Evolutionary conservation across 2,113 vertebrate genomes (phyloP).

Genomic region (Nycticorax nycticorax): DNA sequence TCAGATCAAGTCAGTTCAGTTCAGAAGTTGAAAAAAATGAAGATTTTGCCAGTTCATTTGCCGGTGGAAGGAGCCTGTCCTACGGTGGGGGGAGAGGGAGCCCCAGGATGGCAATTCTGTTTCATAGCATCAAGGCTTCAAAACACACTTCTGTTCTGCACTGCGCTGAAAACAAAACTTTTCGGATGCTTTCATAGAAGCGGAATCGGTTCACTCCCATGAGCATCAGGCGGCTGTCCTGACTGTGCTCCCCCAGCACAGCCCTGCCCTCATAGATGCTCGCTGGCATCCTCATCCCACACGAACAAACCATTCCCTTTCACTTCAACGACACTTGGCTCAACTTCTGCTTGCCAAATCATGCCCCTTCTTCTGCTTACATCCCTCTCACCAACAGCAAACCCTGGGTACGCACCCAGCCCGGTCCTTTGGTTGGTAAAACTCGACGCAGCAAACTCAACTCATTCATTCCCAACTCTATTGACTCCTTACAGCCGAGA

Average conservation of each 20-base stretch:
- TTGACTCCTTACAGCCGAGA: not conserved
- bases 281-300: rapidly evolving
- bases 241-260: rapidly evolving
- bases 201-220: rapidly evolving
- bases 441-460: not conserved
- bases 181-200: not conserved
- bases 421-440: rapidly evolving
- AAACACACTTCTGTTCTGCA: not conserved
- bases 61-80: not conserved
- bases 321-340: not conserved
- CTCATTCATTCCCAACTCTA: not conserved
- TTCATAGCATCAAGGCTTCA: not conserved
- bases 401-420: not conserved
- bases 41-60: not conserved
- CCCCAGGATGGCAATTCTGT: not conserved
- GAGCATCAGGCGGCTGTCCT: not conserved
- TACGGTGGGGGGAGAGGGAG: rapidly evolving
- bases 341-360: not conserved
- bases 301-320: not conserved
- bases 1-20: not conserved
- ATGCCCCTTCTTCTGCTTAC: not conserved
- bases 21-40: not conserved
- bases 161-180: not conserved
- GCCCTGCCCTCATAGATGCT: not conserved
- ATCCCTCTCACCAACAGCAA: not conserved